Percentiles rank a stretch among this genome's conserved stretches.
phyloP scores from a whole-genome alignment of 2,113 vertebrate species.

The Oncorhynchus tshawytscha region DNA sequence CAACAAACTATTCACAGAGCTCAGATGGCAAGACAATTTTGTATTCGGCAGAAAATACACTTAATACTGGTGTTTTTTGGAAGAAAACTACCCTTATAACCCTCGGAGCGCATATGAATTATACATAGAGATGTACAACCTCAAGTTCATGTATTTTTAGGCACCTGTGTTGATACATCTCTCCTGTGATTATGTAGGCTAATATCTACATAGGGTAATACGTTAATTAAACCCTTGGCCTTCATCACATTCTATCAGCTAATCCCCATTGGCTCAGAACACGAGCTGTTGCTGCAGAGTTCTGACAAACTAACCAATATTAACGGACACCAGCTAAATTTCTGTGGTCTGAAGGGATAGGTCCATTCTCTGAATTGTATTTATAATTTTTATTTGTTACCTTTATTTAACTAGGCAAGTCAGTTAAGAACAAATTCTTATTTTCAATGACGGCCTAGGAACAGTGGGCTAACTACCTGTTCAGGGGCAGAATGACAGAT shows the following conservation, averaged over 20 bases:
- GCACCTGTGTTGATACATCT: neutral
- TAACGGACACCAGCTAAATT: neutral
- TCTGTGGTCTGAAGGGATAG: no score
- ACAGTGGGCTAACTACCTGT: no score
- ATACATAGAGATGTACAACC: neutral
- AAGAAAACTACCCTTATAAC: neutral
- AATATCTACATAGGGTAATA: neutral
- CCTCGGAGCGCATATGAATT: neutral
- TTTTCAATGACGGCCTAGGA: no score
- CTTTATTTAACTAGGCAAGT: no score
- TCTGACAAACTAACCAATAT: neutral
- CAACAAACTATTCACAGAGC: no score
- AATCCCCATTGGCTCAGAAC: neutral
- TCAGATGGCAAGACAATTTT: no score
- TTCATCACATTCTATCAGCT: neutral
- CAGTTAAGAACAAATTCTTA: no score
- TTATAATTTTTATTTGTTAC: no score
- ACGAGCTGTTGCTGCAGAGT: neutral
- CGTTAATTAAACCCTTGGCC: neutral
- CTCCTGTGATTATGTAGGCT: neutral
- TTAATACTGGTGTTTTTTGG: neutral
- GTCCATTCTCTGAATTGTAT: no score
- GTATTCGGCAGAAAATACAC: no score
- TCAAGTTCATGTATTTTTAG: neutral
- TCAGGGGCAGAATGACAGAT: no score